Base-by-base conservation (phyloP, 2,113 vertebrate species). In the Spea multiplicata region DNA sequence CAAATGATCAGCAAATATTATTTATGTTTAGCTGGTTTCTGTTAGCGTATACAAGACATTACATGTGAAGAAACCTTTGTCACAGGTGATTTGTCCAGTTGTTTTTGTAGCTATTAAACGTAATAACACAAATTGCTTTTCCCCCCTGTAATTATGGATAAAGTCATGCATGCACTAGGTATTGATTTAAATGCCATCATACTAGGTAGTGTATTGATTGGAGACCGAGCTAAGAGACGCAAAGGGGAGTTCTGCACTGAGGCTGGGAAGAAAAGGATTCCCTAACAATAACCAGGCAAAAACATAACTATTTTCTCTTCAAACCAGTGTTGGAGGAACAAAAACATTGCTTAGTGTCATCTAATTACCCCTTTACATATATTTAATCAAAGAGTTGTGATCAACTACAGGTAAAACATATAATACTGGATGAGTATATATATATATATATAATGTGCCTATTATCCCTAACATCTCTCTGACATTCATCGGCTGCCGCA, bases 241-340 rank as follows among this genome's bases (percentile, higher is more conserved):
- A 64, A 78, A 82, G 78, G 67, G 71, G 30, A 76, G n/a, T 73
- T 84, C 73, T 80, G 67, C 8, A 67, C 82, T 86, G 16, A 82
- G 80, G 65, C 57, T 44, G 81, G 17, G 73, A 8, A 69, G 69
- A 67, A 83, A 85, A 86, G 80, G 78, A 17, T 80, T 46, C 17
- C 71, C 17, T 82, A 48, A 66, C 10, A 73, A 72, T 64, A 72
- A 73, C 49, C 14, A 48, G 44, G 6, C 49, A 66, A 52, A 47
- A 48, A 12, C 49, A 30, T 50, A 16, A 70, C 67, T 68, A 47
- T 7, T 13, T 13, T 59, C 4, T 59, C 55, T 59, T 30, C 55
- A 13, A 59, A 59, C 55, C 10, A 59, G 4, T 59, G 55, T 13
- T 13, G 55, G 14, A 9, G 14, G 55, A 12, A 59, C 55, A 4